Evolutionary conservation across 1,140 invertebrate species (phyloP).

Genomic region (Hyles euphorbiae): DNA sequence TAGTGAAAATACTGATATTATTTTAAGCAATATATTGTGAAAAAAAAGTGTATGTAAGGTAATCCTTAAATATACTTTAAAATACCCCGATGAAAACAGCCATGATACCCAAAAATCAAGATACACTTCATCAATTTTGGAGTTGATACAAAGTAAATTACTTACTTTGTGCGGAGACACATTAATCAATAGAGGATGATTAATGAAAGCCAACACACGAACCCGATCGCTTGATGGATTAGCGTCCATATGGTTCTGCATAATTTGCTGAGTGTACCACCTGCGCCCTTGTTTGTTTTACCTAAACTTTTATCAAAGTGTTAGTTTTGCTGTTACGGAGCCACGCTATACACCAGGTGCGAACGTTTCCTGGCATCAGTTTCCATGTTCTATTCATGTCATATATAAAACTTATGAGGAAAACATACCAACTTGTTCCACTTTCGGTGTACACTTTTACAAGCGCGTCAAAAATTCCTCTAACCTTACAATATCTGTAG

Average conservation of each 20-base stretch:
- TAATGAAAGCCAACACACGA: slow-evolving; percentile 58
- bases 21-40: not conserved
- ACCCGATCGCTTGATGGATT: slow-evolving; percentile 69
- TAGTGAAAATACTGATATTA: no score
- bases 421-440: no score
- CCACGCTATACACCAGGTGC: no score
- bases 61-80: not conserved
- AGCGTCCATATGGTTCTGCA: slow-evolving; percentile 65
- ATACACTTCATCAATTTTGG: slow-evolving; percentile 32
- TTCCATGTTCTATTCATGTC: no score
- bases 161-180: slow-evolving; percentile 61
- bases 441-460: no score
- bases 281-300: slow-evolving; percentile 46
- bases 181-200: slow-evolving; percentile 72
- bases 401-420: no score
- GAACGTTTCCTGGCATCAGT: no score
- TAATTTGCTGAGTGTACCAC: slow-evolving; percentile 66
- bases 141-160: slow-evolving; percentile 34
- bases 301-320: slow-evolving; percentile 15
- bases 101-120: slow-evolving; percentile 28
- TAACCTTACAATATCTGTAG: no score
- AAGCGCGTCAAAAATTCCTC: no score
- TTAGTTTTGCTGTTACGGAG: not conserved
- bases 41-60: not conserved
- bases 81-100: slow-evolving; percentile 5